Base-by-base conservation (phyloP, 2,797 vertebrate species). In the Centropyge bicolor region DNA sequence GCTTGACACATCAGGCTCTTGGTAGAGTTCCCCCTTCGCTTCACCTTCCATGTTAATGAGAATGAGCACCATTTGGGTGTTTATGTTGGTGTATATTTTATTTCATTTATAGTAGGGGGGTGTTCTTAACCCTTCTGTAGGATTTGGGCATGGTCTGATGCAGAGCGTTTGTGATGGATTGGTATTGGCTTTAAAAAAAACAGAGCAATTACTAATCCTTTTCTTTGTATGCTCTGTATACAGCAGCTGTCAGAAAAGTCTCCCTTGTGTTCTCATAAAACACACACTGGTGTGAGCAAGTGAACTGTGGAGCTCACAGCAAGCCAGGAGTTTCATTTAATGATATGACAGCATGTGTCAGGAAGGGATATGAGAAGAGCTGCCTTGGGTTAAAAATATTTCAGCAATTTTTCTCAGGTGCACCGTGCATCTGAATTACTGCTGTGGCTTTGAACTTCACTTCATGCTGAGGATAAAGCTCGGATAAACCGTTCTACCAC, bases 281-380 rank as follows among this genome's bases (percentile, higher is more conserved):
- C 5, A 43, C 66, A 70, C 41, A 14, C 43, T 2, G 3, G 4
- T 71, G 54, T 68, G 20, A 80, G 54, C 73, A 61, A 76, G 38
- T 51, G n/a, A 49, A 60, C 17, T 6, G 3, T 64, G 69, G 59
- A 49, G 60, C 66, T 81, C 65, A 75, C 24, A 51, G 55, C 41
- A 59, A 73, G 46, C 49, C 62, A 46, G 8, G 6, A 59, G 20
- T 75, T 84, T 67, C 45, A 66, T 45, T 82, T 61, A 74, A 73
- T 83, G 43, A 60, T 67, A 56, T 76, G 60, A 80, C 64, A 57
- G 74, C 54, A n/a, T 51, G 71, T 12, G 22, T 75, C 73, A 75
- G 72, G 67, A 68, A 57, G 31, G 31, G 38, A 62, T 72, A 45
- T n/a, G 12, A 79, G 60, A 70, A 38, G 35, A 78, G 24, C 31